Percentiles rank a stretch among this genome's conserved stretches.
Conservation (phyloP, 1,140 invertebrate genomes). For the Philopotamus ludificatus region DNA sequence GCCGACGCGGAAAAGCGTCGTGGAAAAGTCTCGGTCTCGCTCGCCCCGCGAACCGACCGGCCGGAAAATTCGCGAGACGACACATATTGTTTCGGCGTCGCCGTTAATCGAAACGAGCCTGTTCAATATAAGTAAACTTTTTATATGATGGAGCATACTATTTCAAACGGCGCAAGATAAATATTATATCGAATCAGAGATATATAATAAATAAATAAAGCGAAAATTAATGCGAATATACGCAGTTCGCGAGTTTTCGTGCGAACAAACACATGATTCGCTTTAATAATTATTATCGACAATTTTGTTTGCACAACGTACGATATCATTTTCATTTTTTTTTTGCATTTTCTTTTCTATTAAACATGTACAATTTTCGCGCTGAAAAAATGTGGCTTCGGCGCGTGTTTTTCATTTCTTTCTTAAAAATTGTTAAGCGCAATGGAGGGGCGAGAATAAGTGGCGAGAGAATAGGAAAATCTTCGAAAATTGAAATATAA, state of each 20-base stretch:
- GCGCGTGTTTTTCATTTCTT: slow-evolving; percentile 32
- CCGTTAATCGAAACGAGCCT: not conserved
- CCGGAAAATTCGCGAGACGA: slow-evolving; percentile 3
- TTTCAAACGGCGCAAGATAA: slow-evolving; percentile 18
- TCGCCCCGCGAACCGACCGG: not conserved
- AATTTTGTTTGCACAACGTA: no score
- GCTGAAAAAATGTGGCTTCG: not conserved
- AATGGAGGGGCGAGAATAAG: slow-evolving; percentile 23
- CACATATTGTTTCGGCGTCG: no score
- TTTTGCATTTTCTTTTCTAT: no score
- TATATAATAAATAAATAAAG: slow-evolving; percentile 9
- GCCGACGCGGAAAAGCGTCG: not conserved
- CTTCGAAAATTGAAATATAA: slow-evolving; percentile 42
- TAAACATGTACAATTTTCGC: no score
- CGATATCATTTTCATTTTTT: no score
- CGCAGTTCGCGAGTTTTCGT: no score
- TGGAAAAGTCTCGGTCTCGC: not conserved
- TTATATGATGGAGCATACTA: slow-evolving; percentile 14
- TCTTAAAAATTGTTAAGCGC: slow-evolving; percentile 9
- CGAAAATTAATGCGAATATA: not conserved
- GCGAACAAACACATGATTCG: no score
- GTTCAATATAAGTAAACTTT: slow-evolving; percentile 15
- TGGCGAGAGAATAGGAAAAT: slow-evolving; percentile 25
- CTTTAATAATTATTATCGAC: no score
- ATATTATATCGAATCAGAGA: slow-evolving; percentile 20